These are phyloP conservation scores for Martes flavigula DNA, from an alignment of 2,797 vertebrate genomes.

Conservation along the genomic window DNA sequence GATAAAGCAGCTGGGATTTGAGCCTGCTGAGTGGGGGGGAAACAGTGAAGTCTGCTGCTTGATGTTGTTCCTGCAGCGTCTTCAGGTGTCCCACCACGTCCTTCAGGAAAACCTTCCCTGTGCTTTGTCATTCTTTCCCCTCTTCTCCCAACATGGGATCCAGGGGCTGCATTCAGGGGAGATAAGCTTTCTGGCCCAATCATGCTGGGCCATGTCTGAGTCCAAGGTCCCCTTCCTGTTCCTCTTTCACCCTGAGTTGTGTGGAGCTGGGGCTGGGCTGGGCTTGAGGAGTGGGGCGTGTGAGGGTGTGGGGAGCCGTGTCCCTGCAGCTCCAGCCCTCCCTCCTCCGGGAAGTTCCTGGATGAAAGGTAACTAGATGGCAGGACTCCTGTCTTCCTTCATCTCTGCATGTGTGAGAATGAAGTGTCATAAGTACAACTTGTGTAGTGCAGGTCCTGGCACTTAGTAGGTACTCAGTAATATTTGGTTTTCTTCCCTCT, in stretches of 20 bases:
- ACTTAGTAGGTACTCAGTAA: neutral
- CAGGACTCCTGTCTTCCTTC: neutral
- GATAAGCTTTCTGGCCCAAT: neutral
- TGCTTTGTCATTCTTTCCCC: no score
- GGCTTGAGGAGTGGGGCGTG: neutral
- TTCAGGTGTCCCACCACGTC: no score
- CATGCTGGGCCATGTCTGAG: neutral
- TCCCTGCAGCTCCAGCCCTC: neutral
- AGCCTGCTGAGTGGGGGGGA: neutral
- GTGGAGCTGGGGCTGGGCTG: no score
- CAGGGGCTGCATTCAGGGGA: neutral
- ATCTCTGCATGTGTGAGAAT: neutral
- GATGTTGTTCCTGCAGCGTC: neutral
- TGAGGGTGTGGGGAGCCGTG: fast-evolving
- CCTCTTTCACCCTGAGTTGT: neutral
- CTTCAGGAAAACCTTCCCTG: neutral
- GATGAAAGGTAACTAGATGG: neutral
- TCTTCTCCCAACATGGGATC: fast-evolving
- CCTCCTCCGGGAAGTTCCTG: neutral
- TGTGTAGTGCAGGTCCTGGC: neutral
- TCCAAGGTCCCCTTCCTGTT: neutral
- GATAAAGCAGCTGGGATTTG: neutral
- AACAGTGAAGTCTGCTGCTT: neutral
- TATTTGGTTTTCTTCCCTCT: neutral
- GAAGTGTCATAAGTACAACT: neutral